Evolutionary conservation across 2,888 invertebrate species (phyloP), one percentile per base, ranked within the genome.

Genomic region (Psococerastis gibbosa): DNA sequence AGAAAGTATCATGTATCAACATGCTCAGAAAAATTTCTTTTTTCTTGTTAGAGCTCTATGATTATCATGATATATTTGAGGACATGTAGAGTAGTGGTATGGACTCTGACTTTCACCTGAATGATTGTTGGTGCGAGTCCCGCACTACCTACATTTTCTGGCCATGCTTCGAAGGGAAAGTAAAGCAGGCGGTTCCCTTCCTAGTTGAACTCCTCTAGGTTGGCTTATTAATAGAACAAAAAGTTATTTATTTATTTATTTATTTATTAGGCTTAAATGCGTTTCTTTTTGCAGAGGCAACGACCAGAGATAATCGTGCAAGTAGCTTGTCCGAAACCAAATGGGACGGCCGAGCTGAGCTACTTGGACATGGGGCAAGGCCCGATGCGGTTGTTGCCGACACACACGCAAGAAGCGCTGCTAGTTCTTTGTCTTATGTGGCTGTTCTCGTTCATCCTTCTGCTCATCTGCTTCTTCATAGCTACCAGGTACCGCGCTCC

Each of bases 271-370:
- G n/a, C n/a, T 31, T 31, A 11, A 11, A 31, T 50, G 3, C 60
- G 60, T 45, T 53, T 53, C 22, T 53, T 55, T 6, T 61, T 60
- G 49, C 72, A 89, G 72, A 75, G 84, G 48, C 81, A 84, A 54
- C 78, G 80, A 54, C 82, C 82, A 61, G 85, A 85, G 56, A 85
- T 84, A 49, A 88, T 89, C 55, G 78, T 85, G 22, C 82, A 84
- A 57, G 73, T 78, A 32, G 73, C 80, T 13, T 85, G 85, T 56
- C 81, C 82, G 3, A 73, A 77, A 3, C 80, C 81, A 1, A 82
- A 85, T 56, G 84, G 84, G 32, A 75, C 77, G 3, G 52, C 51
- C 11, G 53, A 53, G 2, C 47, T 55, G 15, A 44, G 50, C 22
- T 51, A 51, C 46, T 51, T 52, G 43, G 54, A 53, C 5, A 45